Evolutionary conservation across 2,888 invertebrate genomes (phyloP), one percentile per base, ranked within the genome.

Genomic region (Drosophila suboccidentalis): DNA sequence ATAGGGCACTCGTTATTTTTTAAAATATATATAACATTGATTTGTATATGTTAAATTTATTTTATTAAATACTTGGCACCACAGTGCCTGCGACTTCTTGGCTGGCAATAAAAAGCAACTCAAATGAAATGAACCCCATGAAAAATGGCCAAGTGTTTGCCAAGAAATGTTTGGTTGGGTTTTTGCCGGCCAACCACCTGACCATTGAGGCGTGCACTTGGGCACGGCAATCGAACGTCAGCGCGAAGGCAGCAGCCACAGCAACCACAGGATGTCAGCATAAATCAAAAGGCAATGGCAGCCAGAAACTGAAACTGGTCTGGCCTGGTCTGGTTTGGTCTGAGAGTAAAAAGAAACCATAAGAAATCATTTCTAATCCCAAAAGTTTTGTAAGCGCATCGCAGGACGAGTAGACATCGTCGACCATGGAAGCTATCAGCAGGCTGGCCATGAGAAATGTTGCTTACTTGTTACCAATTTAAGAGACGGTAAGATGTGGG

Each of bases 361-460:
- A 86, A 86, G 87, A 86, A 86, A 86, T 86, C 89, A 87, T 88
- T 87, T 85, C 83, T 81, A 89, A 89, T 90, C 87, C 90, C 80
- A 73, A 75, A 85, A 87, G 82, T 88, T 86, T 78, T 68, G 77
- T 62, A 75, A 75, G 58, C 70, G 72, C 69, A 69, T 58, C 51
- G 58, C 66, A 77, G 66, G 9, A 29, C 29, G 29, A 29, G 29
- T 8, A 46, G 57, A 38, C 57, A 38, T 65, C 70, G 61, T 44
- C 66, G 69, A 49, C 66, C 59, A 60, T 55, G 50, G 66, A 64
- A 76, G 82, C 87, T 72, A 83, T 87, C 83, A 78, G 87, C 85
- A 75, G 60, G 49, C 69, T 49, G 80, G 61, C 67, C 66, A 39
- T 58, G 77, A 70, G 60, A 82, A 82, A 77, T 77, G 69, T 69